Conservation (phyloP, 2,888 invertebrate genomes). For the Drosophila falleni region DNA sequence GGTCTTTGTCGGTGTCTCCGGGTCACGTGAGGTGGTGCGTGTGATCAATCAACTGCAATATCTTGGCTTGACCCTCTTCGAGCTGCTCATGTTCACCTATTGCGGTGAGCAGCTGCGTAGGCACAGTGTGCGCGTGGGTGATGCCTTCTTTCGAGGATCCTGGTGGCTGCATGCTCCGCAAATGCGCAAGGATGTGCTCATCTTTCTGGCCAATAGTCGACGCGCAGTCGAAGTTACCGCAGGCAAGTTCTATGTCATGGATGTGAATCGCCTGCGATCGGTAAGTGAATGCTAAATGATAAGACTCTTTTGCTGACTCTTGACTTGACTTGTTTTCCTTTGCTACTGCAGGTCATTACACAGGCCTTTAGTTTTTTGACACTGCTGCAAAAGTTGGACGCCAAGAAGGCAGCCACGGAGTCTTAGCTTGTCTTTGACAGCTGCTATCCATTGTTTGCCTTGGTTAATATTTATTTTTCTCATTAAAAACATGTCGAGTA, state of each 20-base stretch:
- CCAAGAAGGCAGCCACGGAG: slow-evolving; percentile 63
- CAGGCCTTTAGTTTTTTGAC: slow-evolving; percentile 84
- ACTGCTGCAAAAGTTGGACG: slow-evolving; percentile 81
- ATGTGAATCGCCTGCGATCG: slow-evolving; percentile 79
- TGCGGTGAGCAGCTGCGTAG: slow-evolving; percentile 78
- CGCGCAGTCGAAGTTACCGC: slow-evolving; percentile 80
- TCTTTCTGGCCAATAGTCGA: slow-evolving; percentile 78
- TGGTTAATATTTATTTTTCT: slow-evolving; percentile 64
- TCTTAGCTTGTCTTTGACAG: slow-evolving; percentile 15
- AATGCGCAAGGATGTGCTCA: slow-evolving; percentile 76
- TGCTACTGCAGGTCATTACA: slow-evolving; percentile 72
- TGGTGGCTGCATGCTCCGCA: slow-evolving; percentile 76
- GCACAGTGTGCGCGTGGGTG: slow-evolving; percentile 80
- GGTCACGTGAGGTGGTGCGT: slow-evolving; percentile 64
- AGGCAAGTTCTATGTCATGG: slow-evolving; percentile 83
- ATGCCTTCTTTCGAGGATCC: slow-evolving; percentile 78
- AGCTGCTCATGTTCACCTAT: slow-evolving; percentile 83
- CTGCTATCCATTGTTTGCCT: slow-evolving; percentile 24
- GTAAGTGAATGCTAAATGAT: slow-evolving; percentile 43
- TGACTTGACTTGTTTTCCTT: background rate
- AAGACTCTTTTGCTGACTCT: no score
- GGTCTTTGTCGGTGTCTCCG: slow-evolving; percentile 82
- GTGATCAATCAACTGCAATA: slow-evolving; percentile 82
- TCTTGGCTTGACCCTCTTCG: slow-evolving; percentile 73
- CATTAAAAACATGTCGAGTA: slow-evolving; percentile 72